Conservation (phyloP, 2,797 vertebrate species). For the Halcyon smyrnensis region DNA sequence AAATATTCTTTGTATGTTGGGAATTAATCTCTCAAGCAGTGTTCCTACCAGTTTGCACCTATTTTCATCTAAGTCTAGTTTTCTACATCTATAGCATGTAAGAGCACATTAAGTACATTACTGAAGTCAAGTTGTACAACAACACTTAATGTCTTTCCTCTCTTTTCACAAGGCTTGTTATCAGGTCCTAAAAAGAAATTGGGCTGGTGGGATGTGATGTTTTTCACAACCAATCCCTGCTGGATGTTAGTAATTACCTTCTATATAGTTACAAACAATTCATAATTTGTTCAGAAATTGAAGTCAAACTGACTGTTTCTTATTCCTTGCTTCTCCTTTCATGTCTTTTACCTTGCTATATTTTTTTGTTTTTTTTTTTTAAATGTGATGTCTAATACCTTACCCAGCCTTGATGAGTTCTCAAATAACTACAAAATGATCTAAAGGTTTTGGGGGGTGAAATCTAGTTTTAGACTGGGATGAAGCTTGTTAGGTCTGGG, state of each 20-base stretch:
- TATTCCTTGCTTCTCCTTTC: neutral
- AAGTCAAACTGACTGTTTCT: slow-evolving; percentile 1
- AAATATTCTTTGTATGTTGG: neutral
- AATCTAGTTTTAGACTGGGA: neutral
- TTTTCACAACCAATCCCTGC: neutral
- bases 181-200: neutral
- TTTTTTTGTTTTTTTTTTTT: no score
- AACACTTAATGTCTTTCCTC: neutral
- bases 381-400: neutral
- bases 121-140: neutral
- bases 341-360: neutral
- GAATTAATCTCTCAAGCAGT: neutral
- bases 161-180: neutral
- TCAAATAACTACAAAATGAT: neutral
- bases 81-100: neutral
- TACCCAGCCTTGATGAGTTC: neutral
- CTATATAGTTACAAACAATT: neutral
- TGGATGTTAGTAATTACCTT: slow-evolving; percentile 13
- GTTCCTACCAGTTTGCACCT: neutral
- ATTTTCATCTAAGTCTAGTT: neutral
- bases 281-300: neutral
- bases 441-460: neutral
- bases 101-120: accelerated
- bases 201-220: neutral
- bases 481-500: neutral